Evolutionary conservation across 2,888 invertebrate genomes (phyloP).

Genomic region (Graphium colonna): DNA sequence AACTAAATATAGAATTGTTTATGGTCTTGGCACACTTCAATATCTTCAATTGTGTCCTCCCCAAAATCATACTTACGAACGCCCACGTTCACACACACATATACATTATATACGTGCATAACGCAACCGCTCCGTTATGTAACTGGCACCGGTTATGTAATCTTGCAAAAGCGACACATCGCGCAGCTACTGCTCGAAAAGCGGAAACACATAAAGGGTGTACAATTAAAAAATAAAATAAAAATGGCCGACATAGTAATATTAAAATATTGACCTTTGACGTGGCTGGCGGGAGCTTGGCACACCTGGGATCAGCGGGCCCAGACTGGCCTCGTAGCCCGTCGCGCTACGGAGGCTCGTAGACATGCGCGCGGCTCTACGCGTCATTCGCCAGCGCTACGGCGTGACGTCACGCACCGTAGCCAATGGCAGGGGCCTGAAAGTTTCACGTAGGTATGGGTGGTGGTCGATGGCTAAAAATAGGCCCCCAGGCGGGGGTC

Average conservation of each 20-base stretch:
- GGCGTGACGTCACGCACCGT: conserved; percentile 61
- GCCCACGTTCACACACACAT: conserved; percentile 21
- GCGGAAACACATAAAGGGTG: conserved; percentile 33
- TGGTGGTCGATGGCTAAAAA: conserved; percentile 66
- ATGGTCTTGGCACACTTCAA: no score
- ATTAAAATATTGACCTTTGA: conserved; percentile 57
- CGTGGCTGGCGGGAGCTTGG: conserved; percentile 59
- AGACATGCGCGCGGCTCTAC: conserved; percentile 53
- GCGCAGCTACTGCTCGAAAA: conserved; percentile 23
- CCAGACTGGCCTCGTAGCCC: conserved; percentile 67
- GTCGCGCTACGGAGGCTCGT: conserved; percentile 47
- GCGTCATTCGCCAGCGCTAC: conserved; percentile 54
- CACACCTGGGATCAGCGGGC: conserved; percentile 73
- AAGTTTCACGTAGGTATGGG: conserved; percentile 72
- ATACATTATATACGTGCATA: conserved; percentile 25
- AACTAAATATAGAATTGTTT: no score
- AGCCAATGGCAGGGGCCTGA: conserved; percentile 60
- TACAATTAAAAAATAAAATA: conserved; percentile 32
- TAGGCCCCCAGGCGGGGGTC: conserved; percentile 47
- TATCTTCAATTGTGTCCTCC: no score
- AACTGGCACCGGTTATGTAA: conserved; percentile 21
- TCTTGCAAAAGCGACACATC: conserved; percentile 13
- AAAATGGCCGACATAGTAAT: conserved; percentile 40
- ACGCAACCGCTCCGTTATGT: conserved; percentile 26
- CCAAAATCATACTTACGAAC: conserved; percentile 17